Base-by-base conservation (phyloP, 2,113 vertebrate species). In the Aegypius monachus region DNA sequence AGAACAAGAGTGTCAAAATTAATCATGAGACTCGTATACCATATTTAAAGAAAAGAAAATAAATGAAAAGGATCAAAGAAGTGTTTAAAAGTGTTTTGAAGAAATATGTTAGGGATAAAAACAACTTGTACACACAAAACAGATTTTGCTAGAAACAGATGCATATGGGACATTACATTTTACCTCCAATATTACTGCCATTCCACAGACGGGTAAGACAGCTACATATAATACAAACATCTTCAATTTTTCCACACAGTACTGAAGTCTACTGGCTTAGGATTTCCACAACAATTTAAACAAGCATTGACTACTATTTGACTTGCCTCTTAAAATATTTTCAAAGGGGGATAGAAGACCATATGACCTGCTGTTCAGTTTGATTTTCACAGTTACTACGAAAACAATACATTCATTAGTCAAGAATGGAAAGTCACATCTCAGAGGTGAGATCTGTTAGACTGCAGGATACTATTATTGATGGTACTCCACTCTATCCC, bases 191-290 rank as follows among this genome's bases (percentile, higher is more conserved):
- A 10, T 27, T 81, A n/a, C 63, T 32, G 32, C 40, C 36, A 23
- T 38, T 59, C 27, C 34, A 50, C 19, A 48, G 26, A 61, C 38
- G 17, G 6, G n/a, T 38, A 26, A 71, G 23, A 66, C 38, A 77
- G 32, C 16, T 52, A 36, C 0, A 0, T 26, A 7, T 19, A 68
- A 87, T 9, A 59, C 25, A 48, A 58, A 48, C 13, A n/a, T 27
- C 34, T 45, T 34, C 27, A 53, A 13, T 38, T 90, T 47, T 70
- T 65, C 16, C 34, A 58, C 3, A 6, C 34, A 47, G 38, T 42
- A 52, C 48, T 68, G 32, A 43, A 71, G 13, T 23, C 68, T 68
- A 13, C 42, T 42, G 29, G 29, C 20, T 88, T 26, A 52, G 32
- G 42, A 77, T 62, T 78, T 88, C 55, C 74, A 78, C 17, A 29